Evolutionary conservation across 2,888 invertebrate genomes (phyloP).

Genomic region (Lepeophtheirus nordmannii): DNA sequence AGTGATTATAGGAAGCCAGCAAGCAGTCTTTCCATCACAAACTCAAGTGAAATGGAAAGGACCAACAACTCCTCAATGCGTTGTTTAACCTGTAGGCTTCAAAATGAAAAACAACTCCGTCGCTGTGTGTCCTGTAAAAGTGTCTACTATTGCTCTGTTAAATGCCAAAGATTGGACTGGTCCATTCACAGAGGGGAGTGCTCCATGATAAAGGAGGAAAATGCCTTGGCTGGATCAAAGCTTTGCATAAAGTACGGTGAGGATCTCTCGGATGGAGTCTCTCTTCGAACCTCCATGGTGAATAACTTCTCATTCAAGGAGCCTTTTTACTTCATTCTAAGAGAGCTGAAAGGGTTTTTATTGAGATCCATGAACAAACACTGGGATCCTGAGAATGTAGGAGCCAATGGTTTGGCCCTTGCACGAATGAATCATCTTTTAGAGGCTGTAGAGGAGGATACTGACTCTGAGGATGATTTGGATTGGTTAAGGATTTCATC

Average conservation of each 20-base stretch:
- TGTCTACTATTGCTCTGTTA: constrained; percentile 10
- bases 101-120: not conserved
- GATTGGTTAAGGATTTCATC: constrained; percentile 15
- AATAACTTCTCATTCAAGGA: not conserved
- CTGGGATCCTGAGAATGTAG: constrained; percentile 8
- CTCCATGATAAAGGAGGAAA: constrained; percentile 10
- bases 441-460: not conserved
- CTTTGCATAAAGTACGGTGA: not conserved
- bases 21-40: too few relatives aligned
- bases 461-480: not conserved
- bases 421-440: constrained; percentile 2
- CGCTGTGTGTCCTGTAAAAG: constrained; percentile 3
- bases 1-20: too few relatives aligned
- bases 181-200: not conserved
- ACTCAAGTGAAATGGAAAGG: not conserved
- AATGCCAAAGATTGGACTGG: constrained; percentile 18
- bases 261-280: not conserved
- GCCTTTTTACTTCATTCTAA: constrained; percentile 9
- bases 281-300: constrained; percentile 7
- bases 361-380: not conserved
- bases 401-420: constrained; percentile 7
- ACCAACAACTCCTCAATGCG: not conserved
- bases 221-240: not conserved
- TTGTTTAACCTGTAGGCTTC: not conserved
- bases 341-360: not conserved